These are phyloP conservation scores for Rutilus rutilus DNA, from an alignment of 2,113 vertebrate genomes.

Conservation along the genomic window DNA sequence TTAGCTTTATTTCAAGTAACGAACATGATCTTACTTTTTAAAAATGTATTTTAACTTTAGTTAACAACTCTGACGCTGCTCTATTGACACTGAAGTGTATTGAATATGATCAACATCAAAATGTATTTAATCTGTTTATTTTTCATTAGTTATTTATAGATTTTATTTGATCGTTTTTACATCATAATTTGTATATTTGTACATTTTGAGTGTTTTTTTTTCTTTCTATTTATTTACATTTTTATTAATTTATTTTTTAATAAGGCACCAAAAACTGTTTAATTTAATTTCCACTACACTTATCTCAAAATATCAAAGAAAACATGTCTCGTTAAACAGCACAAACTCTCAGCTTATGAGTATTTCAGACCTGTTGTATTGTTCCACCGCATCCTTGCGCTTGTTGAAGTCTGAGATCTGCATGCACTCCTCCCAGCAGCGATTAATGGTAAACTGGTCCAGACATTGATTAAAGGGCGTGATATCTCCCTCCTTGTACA, in stretches of 20 bases:
- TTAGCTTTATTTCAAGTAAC: neutral
- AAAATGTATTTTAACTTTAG: neutral
- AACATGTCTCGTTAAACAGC: neutral
- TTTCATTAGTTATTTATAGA: no score
- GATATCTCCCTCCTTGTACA: constrained; percentile 86
- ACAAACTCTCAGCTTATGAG: neutral
- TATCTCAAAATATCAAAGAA: neutral
- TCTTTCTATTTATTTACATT: neutral
- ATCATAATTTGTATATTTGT: no score
- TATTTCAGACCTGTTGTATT: constrained; percentile 85
- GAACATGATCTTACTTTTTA: neutral
- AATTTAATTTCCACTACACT: neutral
- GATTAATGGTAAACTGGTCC: constrained; percentile 80
- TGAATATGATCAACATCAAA: neutral
- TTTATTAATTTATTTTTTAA: neutral
- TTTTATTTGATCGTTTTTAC: no score
- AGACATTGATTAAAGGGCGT: constrained; percentile 91
- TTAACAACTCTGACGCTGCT: neutral
- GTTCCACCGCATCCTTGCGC: constrained; percentile 74
- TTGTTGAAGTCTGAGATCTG: constrained; percentile 72
- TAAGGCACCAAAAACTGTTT: neutral
- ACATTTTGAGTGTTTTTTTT: no score
- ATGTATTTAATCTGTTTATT: neutral
- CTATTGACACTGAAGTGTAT: neutral
- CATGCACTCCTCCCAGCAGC: constrained; percentile 94